Percentiles rank a stretch among this genome's conserved stretches.
These are phyloP conservation scores for Porites rus DNA, from an alignment of 92 coral and sea anemone species.

Conservation along the genomic window DNA sequence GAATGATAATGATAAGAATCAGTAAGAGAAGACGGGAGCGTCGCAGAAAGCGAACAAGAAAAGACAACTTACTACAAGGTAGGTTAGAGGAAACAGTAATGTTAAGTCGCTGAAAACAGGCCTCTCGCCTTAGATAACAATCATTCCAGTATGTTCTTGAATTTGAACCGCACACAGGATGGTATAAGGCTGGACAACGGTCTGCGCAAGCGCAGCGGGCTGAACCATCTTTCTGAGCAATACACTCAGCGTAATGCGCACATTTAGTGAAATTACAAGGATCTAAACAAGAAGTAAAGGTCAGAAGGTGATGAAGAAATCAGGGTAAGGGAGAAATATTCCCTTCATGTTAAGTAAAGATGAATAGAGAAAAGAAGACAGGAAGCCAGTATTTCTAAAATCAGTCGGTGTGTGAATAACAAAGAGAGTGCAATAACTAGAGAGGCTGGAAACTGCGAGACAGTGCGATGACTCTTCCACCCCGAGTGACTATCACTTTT, in stretches of 20 bases:
- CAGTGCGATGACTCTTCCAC: no score
- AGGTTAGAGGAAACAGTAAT: conserved; percentile 35
- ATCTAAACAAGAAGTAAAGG: conserved; percentile 18
- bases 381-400: no score
- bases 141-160: conserved; percentile 79
- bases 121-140: conserved; percentile 82
- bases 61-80: conserved; percentile 57
- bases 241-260: conserved; percentile 59
- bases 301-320: not conserved
- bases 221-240: conserved; percentile 60
- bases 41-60: not conserved
- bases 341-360: not conserved
- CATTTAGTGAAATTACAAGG: conserved; percentile 25
- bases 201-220: conserved; percentile 81
- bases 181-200: conserved; percentile 61
- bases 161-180: conserved; percentile 89
- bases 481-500: no score
- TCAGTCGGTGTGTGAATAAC: no score
- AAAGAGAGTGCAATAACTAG: no score
- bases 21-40: not conserved
- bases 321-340: not conserved
- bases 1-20: no score
- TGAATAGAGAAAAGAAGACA: not conserved
- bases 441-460: no score
- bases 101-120: conserved; percentile 67